Percentiles rank a stretch among this genome's conserved stretches.
phyloP scores from a whole-genome alignment of 2,797 vertebrate species.

The Vireo griseus region DNA sequence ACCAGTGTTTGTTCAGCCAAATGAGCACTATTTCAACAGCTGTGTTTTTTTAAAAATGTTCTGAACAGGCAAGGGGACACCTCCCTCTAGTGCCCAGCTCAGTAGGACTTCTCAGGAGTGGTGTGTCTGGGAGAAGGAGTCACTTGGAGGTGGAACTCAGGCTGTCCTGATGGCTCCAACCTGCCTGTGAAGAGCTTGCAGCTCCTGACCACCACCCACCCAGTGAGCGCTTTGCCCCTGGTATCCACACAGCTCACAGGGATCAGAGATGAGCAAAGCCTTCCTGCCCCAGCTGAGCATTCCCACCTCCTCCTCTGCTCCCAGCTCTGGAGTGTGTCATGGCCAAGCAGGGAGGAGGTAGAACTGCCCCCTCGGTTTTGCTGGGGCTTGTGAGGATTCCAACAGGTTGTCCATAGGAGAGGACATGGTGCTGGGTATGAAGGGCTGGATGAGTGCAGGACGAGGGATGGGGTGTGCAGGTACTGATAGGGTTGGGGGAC shows the following conservation, averaged over 20 bases:
- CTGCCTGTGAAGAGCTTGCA: background rate
- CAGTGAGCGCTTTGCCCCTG: background rate
- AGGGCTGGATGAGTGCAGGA: background rate
- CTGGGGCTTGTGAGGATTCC: background rate
- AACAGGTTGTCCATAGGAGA: background rate
- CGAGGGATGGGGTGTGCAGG: background rate
- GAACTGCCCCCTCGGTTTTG: background rate
- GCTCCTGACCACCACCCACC: background rate
- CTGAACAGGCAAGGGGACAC: background rate
- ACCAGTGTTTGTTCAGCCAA: background rate
- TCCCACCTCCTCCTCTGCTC: background rate
- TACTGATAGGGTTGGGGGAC: accelerated
- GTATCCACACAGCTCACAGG: background rate
- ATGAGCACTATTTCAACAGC: background rate
- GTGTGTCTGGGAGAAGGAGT: background rate
- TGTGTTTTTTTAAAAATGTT: background rate
- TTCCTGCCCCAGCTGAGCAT: background rate
- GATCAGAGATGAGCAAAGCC: accelerated
- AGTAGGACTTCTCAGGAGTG: background rate
- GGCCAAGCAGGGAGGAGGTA: background rate
- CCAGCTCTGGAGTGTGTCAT: background rate
- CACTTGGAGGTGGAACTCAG: background rate
- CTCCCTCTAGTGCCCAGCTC: background rate
- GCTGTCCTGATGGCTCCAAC: background rate
- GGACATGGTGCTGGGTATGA: background rate